Base-by-base conservation (phyloP, 2,888 invertebrate species). In the Andrena trimmerana region DNA sequence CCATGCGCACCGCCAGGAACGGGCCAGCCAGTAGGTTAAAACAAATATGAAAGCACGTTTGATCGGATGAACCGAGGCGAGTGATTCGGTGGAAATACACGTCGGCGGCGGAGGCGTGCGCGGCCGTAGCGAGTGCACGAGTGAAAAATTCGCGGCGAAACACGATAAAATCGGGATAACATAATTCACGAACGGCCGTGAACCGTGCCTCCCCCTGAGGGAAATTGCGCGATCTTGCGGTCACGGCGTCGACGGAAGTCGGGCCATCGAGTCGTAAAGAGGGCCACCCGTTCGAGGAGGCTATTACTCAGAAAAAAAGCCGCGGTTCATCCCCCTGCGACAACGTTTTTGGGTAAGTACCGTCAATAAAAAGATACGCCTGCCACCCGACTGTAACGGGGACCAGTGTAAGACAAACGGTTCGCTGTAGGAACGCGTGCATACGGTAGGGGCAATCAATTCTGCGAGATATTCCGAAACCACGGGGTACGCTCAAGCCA, bases 381-480 rank as follows among this genome's bases (percentile, higher is more conserved):
- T 65, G 24, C 20, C 20, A 24, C 13, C 24, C 10, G 8, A 27
- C 42, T 20, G 48, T 48, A 79, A 24, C 62, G 24, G 59, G 27
- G 27, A 59, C 50, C 36, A 27, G 8, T 59, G 42, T 50, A 83
- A 82, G 71, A 78, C 63, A 67, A 74, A 78, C 72, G 70, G 48
- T 42, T 24, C 20, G 7, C 66, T 69, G 52, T 27, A 65, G 67
- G 57, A 70, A 66, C 76, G 73, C 59, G 72, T 79, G 79, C 75
- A 79, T 77, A 68, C 65, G 59, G 57, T n/a, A 33, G 52, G 67
- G 63, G 29, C 79, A 76, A 83, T 76, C 84, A 83, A 84, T 83
- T 79, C 36, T 48, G 16, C 31, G 59, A 72, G 75, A 83, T 79
- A 83, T 80, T 83, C 67, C 73, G 83, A 67, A 71, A 74, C 76